These are phyloP conservation scores for Hiodon tergisus DNA, from an alignment of 2,113 vertebrate genomes.

Conservation along the genomic window DNA sequence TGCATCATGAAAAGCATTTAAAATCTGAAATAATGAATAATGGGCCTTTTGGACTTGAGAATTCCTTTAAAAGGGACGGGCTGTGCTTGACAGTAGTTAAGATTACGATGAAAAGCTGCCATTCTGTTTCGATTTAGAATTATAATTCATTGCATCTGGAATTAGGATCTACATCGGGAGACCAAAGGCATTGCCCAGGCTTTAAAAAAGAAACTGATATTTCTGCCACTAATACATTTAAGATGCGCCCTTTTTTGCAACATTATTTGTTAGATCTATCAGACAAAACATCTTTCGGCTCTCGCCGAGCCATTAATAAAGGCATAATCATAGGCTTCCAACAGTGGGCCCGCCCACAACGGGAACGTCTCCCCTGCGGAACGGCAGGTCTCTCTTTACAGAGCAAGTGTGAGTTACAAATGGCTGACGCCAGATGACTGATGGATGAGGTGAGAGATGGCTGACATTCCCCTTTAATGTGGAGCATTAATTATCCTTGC, in stretches of 20 bases:
- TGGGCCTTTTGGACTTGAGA: constrained; percentile 42
- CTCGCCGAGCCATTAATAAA: constrained; percentile 62
- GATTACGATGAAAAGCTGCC: constrained; percentile 52
- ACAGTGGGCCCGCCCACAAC: constrained; percentile 51
- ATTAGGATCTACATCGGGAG: constrained; percentile 54
- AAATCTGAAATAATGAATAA: constrained; percentile 50
- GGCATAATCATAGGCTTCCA: constrained; percentile 67
- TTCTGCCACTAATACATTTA: constrained; percentile 74
- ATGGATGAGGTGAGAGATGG: constrained; percentile 54
- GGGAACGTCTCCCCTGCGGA: constrained; percentile 51
- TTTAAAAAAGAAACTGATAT: constrained; percentile 57
- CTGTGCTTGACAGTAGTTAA: constrained; percentile 49
- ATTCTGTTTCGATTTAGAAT: constrained; percentile 69
- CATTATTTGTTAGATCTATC: constrained; percentile 53
- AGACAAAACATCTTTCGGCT: constrained; percentile 58
- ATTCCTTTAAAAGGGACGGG: constrained; percentile 47
- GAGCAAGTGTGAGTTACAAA: constrained; percentile 68
- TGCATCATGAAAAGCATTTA: constrained; percentile 37
- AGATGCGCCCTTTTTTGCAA: constrained; percentile 67
- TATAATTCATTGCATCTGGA: constrained; percentile 71
- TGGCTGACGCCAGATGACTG: constrained; percentile 61
- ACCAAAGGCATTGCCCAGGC: constrained; percentile 58
- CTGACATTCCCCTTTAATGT: constrained; percentile 36
- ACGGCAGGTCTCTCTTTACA: constrained; percentile 57
- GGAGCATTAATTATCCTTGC: constrained; percentile 47